These are phyloP conservation scores for Stenolophus ochropezus DNA, from an alignment of 2,888 invertebrate genomes.

Conservation along the genomic window DNA sequence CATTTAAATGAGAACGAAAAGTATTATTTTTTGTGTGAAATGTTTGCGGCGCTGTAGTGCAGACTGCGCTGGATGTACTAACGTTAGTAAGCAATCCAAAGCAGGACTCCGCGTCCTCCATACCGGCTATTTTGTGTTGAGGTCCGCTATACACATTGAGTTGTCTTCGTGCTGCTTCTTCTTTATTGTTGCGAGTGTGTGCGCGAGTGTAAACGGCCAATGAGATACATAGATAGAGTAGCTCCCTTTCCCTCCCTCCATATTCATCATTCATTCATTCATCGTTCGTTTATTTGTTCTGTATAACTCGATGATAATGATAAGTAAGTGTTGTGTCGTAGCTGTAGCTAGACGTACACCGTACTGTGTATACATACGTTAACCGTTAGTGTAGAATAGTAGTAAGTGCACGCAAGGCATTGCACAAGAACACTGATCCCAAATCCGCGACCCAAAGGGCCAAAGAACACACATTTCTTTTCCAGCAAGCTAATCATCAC, in stretches of 20 bases:
- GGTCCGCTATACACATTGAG: slow-evolving; percentile 51
- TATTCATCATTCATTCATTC: background rate
- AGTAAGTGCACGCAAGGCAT: slow-evolving; percentile 51
- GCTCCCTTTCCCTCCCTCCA: background rate
- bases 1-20: no score
- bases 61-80: no score
- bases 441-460: background rate
- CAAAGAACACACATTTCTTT: background rate
- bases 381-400: slow-evolving; percentile 53
- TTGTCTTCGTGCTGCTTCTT: slow-evolving; percentile 59
- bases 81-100: no score
- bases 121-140: background rate
- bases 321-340: slow-evolving; percentile 58
- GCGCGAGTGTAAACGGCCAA: slow-evolving; percentile 62
- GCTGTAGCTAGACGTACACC: slow-evolving; percentile 47
- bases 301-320: slow-evolving; percentile 24
- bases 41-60: no score
- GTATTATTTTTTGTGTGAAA: no score
- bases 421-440: slow-evolving; percentile 21
- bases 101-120: no score
- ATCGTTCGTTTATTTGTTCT: slow-evolving; percentile 1
- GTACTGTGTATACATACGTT: slow-evolving; percentile 48
- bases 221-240: slow-evolving; percentile 59
- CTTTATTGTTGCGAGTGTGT: slow-evolving; percentile 70
- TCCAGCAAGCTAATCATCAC: no score